These are phyloP conservation scores for Eupelmus urozonus DNA, from an alignment of 2,888 invertebrate species.

Conservation along the genomic window DNA sequence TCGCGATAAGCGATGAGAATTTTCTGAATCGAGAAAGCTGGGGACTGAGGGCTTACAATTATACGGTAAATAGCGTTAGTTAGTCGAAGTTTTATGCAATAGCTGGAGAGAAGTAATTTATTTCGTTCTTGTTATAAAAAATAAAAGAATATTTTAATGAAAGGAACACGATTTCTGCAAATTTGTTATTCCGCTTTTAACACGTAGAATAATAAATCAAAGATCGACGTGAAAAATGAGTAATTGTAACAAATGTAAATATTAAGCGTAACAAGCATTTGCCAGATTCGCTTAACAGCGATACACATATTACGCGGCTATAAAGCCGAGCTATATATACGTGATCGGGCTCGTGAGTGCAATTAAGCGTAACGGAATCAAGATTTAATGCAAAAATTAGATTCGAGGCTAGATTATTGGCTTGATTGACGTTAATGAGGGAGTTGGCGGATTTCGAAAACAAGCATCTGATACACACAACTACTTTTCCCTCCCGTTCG, in stretches of 20 bases:
- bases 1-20: no score
- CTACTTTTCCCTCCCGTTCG: no score
- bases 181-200: not conserved
- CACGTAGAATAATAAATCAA: not conserved
- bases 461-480: not conserved
- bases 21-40: no score
- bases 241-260: slow-evolving; percentile 6
- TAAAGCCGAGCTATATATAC: not conserved
- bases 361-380: slow-evolving; percentile 7
- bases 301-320: not conserved
- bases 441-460: not conserved
- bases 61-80: no score
- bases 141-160: not conserved
- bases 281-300: no score
- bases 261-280: slow-evolving; percentile 6
- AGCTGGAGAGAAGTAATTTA: no score
- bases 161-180: not conserved
- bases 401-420: slow-evolving; percentile 8
- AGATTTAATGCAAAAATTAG: not conserved
- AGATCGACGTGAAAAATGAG: not conserved
- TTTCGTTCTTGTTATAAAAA: not conserved
- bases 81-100: no score
- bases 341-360: no score
- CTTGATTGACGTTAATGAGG: slow-evolving; percentile 29
- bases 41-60: no score